phyloP scores from a whole-genome alignment of 2,113 vertebrate species.

The Indri indri region DNA sequence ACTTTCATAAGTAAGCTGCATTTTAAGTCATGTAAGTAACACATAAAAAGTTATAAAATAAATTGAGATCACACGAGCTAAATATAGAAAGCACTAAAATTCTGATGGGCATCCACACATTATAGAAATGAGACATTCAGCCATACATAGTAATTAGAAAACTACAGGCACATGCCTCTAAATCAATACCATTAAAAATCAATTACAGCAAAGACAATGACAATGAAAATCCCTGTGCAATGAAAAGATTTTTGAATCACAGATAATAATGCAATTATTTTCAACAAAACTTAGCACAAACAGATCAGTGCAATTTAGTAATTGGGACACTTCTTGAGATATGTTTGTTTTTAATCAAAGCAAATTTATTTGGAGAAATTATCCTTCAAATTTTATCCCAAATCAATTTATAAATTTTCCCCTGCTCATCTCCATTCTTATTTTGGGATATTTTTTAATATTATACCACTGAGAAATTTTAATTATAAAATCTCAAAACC shows the following conservation, averaged over 20 bases:
- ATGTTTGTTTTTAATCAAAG: slow-evolving; percentile 19
- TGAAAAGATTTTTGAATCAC: slow-evolving; percentile 12
- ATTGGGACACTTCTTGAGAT: not conserved
- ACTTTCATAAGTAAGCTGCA: not conserved
- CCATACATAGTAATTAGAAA: not conserved
- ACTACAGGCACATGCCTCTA: not conserved
- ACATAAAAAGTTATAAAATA: not conserved
- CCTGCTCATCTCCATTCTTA: not conserved
- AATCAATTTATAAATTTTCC: not conserved
- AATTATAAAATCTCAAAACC: not conserved
- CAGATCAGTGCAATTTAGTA: not conserved
- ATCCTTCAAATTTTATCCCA: not conserved
- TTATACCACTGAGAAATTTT: not conserved
- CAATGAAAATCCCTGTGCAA: slow-evolving; percentile 6
- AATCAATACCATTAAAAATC: slow-evolving; percentile 33
- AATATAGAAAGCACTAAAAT: not conserved
- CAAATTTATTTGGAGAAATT: slow-evolving; percentile 14
- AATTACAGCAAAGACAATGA: not conserved
- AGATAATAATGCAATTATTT: slow-evolving; percentile 6
- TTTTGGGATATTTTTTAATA: not conserved
- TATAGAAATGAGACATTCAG: slow-evolving; percentile 33
- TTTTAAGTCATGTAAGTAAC: slow-evolving; percentile 13
- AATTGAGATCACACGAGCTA: not conserved
- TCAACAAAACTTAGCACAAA: not conserved
- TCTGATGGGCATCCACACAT: not conserved